phyloP scores from a whole-genome alignment of 2,888 invertebrate genomes.

The Lycaena phlaeas region DNA sequence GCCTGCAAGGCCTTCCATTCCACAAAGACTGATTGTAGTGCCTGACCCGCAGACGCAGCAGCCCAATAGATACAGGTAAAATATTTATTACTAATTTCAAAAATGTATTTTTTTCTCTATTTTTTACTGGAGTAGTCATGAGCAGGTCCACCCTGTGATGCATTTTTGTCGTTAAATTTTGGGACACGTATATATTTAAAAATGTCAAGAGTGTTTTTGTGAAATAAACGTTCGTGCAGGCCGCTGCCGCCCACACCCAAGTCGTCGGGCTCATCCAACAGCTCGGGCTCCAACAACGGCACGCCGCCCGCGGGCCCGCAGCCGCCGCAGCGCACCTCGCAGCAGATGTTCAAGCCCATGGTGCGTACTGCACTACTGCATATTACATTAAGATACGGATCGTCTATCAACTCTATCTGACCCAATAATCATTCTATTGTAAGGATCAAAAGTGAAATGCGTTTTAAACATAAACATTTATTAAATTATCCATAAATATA shows the following conservation, averaged over 20 bases:
- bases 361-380: slow-evolving; percentile 43
- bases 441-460: too few species aligned
- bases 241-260: slow-evolving; percentile 90
- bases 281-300: slow-evolving; percentile 71
- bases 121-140: too few species aligned
- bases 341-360: slow-evolving; percentile 91
- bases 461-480: too few species aligned
- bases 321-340: slow-evolving; percentile 86
- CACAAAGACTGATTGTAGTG: slow-evolving; percentile 92
- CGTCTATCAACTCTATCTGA: too few species aligned
- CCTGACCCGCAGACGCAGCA: slow-evolving; percentile 89
- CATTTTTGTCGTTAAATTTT: too few species aligned
- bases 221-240: too few species aligned
- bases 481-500: too few species aligned
- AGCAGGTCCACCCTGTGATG: too few species aligned
- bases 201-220: neutral
- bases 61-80: slow-evolving; percentile 74
- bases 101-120: too few species aligned
- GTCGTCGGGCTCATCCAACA: slow-evolving; percentile 74
- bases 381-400: neutral
- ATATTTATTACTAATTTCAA: too few species aligned
- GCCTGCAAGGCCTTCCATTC: slow-evolving; percentile 89
- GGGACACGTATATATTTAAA: too few species aligned
- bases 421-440: too few species aligned
- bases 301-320: slow-evolving; percentile 70